phyloP scores from a whole-genome alignment of 1,140 invertebrate genomes.

The Drosophila erecta region DNA sequence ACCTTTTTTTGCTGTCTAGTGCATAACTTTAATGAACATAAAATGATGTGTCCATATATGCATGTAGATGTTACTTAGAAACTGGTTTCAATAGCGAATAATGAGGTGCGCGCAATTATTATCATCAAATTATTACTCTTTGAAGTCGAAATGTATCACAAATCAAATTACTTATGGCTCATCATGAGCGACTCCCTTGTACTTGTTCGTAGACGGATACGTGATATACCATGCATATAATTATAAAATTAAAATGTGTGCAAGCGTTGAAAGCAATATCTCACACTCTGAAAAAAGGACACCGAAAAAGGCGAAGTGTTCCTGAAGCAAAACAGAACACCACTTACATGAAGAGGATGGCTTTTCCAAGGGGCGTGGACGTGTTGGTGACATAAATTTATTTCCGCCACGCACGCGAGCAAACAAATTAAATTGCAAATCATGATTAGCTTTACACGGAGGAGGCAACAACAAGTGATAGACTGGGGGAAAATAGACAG shows the following conservation, averaged over 20 bases:
- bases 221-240: constrained; percentile 73
- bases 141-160: constrained; percentile 18
- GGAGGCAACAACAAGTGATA: constrained; percentile 9
- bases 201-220: constrained; percentile 39
- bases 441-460: constrained; percentile 63
- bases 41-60: too few species aligned
- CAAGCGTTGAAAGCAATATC: constrained; percentile 29
- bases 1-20: too few species aligned
- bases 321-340: constrained; percentile 3
- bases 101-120: constrained; percentile 3
- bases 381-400: constrained; percentile 68
- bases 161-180: constrained; percentile 50
- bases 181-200: constrained; percentile 7
- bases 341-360: constrained; percentile 48
- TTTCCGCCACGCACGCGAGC: constrained; percentile 74
- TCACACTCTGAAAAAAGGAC: constrained; percentile 3
- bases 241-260: constrained; percentile 62
- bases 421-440: constrained; percentile 81
- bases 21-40: too few species aligned
- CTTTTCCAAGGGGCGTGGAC: constrained; percentile 28
- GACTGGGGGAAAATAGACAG: background rate
- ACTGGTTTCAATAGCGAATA: background rate
- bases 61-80: background rate
- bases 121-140: constrained; percentile 18
- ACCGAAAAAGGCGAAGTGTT: background rate